Percentiles rank a stretch among this genome's conserved stretches.
Conservation (phyloP, 1,140 invertebrate species). For the Eulimnadia texana region DNA sequence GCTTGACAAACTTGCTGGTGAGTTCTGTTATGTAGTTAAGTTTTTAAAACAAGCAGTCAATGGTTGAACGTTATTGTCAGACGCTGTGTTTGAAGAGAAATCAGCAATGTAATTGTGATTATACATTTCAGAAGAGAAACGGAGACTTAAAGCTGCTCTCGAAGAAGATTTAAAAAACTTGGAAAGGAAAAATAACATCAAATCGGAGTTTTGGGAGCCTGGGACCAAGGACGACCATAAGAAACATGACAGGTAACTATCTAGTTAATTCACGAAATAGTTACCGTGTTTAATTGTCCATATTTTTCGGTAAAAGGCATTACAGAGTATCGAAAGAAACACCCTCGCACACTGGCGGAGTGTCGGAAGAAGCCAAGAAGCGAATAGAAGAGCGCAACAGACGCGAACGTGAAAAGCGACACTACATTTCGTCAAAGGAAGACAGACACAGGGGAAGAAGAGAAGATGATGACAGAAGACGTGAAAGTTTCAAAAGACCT, state of each 20-base stretch:
- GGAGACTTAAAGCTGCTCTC: slow-evolving; percentile 23
- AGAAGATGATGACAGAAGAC: slow-evolving; percentile 23
- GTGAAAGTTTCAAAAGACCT: slow-evolving; percentile 22
- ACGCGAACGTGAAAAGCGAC: slow-evolving; percentile 37
- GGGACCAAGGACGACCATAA: slow-evolving; percentile 43
- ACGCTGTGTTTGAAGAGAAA: neutral
- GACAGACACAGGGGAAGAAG: slow-evolving; percentile 26
- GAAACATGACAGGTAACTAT: slow-evolving; percentile 39
- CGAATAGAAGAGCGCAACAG: slow-evolving; percentile 49
- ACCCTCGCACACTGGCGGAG: slow-evolving; percentile 81
- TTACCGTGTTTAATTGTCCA: slow-evolving; percentile 5
- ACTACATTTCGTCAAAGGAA: slow-evolving; percentile 38
- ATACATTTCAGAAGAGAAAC: slow-evolving; percentile 46
- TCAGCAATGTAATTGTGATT: too few relatives aligned
- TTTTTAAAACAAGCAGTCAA: neutral
- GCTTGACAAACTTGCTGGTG: slow-evolving; percentile 65
- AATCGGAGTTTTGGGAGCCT: slow-evolving; percentile 31
- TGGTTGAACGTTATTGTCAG: too few relatives aligned
- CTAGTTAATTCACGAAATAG: slow-evolving; percentile 10
- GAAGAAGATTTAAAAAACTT: slow-evolving; percentile 41
- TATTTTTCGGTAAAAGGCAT: slow-evolving; percentile 45
- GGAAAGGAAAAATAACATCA: slow-evolving; percentile 26
- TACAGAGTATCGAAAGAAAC: slow-evolving; percentile 73
- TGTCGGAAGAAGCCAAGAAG: slow-evolving; percentile 59
- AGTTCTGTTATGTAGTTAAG: neutral